Conservation (phyloP, 2,797 vertebrate genomes). For the Gadopsis bispinosus region DNA sequence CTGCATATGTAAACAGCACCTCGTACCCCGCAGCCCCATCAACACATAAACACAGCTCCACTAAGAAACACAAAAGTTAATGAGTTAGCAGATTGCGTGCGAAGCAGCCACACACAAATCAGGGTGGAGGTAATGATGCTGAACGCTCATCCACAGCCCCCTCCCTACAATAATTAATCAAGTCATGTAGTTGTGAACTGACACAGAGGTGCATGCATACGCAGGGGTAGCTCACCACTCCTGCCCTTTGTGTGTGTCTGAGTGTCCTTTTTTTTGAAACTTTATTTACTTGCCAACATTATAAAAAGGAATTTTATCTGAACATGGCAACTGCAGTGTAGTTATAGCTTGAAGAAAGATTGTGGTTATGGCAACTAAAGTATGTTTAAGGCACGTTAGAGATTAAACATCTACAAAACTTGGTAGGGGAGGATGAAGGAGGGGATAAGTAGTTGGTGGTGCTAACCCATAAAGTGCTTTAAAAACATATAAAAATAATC, state of each 20-base stretch:
- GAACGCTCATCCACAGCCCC: conserved; percentile 37
- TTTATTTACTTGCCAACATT: background rate
- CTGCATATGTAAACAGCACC: conserved; percentile 58
- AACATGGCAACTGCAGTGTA: background rate
- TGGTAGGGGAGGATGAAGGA: background rate
- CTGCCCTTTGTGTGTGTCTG: background rate
- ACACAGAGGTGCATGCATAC: background rate
- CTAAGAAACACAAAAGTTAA: conserved; percentile 63
- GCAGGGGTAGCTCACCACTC: background rate
- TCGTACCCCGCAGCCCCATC: conserved; percentile 47
- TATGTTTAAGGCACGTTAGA: background rate
- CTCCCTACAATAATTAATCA: conserved; percentile 33
- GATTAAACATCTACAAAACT: background rate
- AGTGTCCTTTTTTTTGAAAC: background rate
- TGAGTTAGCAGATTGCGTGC: conserved; percentile 49
- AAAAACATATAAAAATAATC: background rate
- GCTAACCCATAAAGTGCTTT: background rate
- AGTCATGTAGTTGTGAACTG: conserved; percentile 31
- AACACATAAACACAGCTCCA: conserved; percentile 55
- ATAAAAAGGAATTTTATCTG: background rate
- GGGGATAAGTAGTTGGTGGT: background rate
- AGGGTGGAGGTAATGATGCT: conserved; percentile 64
- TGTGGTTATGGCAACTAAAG: background rate
- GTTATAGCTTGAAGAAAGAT: background rate
- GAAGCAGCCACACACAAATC: conserved; percentile 47